Evolutionary conservation across 2,113 vertebrate species (phyloP).

Genomic region (Ctenodactylus gundi): DNA sequence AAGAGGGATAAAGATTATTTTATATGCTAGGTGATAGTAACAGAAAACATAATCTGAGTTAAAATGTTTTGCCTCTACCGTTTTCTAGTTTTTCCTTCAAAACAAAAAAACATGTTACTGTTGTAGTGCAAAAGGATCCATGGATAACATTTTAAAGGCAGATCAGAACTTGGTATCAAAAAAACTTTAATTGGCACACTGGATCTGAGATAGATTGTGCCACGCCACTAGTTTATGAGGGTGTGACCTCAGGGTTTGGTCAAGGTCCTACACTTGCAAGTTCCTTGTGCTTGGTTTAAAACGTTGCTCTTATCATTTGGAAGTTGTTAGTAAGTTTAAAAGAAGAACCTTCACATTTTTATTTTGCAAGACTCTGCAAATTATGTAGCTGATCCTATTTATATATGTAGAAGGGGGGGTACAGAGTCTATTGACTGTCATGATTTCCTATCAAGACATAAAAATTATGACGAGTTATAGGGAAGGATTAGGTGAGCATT

Average conservation of each 20-base stretch:
- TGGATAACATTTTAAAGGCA: background rate
- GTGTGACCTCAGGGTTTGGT: background rate
- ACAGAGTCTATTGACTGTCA: background rate
- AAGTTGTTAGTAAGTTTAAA: background rate
- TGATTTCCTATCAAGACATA: background rate
- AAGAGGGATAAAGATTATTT: conserved; percentile 1
- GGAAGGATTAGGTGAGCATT: too few relatives aligned
- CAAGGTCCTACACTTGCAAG: background rate
- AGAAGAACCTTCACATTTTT: background rate
- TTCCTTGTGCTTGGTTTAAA: background rate
- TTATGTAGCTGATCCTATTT: background rate
- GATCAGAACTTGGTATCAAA: background rate
- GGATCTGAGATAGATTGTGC: background rate
- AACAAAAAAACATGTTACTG: background rate
- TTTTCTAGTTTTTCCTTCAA: background rate
- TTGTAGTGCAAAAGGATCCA: background rate
- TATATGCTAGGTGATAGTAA: background rate
- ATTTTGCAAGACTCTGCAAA: background rate
- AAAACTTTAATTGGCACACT: background rate
- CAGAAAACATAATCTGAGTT: background rate
- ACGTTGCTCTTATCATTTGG: background rate
- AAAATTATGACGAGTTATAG: background rate
- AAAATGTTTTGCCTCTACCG: background rate
- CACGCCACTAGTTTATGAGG: background rate
- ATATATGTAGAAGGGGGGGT: too few relatives aligned